Conservation (phyloP, 2,113 vertebrate genomes). For the Ovis canadensis region DNA sequence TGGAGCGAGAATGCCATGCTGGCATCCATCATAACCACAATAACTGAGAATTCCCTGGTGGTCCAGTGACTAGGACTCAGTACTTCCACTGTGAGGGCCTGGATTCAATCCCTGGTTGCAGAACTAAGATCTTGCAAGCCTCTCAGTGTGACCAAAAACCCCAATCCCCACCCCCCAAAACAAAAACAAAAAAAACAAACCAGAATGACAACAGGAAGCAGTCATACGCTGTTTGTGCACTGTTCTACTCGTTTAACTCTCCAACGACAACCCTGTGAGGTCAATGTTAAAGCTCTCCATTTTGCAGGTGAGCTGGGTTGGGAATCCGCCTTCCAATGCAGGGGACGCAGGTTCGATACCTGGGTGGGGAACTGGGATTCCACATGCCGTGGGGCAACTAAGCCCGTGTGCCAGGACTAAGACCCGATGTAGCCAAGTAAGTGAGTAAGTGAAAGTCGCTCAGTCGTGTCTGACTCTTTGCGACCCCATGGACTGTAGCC, state of each 20-base stretch:
- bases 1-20: background rate
- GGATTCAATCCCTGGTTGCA: background rate
- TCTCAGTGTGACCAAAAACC: background rate
- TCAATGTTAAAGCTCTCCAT: background rate
- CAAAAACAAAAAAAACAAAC: background rate
- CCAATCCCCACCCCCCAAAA: background rate
- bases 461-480: background rate
- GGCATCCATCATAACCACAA: background rate
- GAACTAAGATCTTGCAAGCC: background rate
- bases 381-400: background rate
- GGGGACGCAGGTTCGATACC: background rate
- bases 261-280: background rate
- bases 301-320: background rate
- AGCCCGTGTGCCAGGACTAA: background rate
- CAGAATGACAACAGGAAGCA: background rate
- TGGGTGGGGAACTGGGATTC: background rate
- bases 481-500: background rate
- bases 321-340: background rate
- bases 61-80: background rate
- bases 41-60: background rate
- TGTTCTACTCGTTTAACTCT: background rate
- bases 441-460: background rate
- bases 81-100: background rate
- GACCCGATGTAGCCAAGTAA: background rate
- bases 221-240: fast-evolving